Evolutionary conservation across 2,888 invertebrate species (phyloP), one percentile per base, ranked within the genome.

Genomic region (Bombylius major): DNA sequence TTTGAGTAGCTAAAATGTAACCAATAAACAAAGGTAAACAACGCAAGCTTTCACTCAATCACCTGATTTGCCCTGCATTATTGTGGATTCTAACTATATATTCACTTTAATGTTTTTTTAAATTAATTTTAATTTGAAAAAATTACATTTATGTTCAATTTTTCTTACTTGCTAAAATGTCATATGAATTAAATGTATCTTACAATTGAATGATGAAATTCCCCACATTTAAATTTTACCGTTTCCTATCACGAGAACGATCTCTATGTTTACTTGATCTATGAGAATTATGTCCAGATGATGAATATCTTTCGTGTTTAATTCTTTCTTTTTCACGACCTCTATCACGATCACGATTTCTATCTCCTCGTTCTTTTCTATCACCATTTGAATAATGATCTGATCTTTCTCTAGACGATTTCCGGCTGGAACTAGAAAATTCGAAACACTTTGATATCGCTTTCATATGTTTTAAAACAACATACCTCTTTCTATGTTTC

Each of bases 401-500:
- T 3, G 66, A 64, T 42, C 70, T 68, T 9, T 73, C 72, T 11
- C 70, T 61, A 0, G 67, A 66, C 7, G 63, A 60, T 63, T 67
- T 67, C 51, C 66, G 59, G 9, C 47, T 49, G 39, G 50, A 45
- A 36, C 33, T 13, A 36, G 7, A 14, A 51, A 23, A 42, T 23
- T 14, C 13, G 14, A n/a, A 34, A 42, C 34, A 14, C 12, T 33
- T 32, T 52, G 13, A 12, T 44, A 11, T 23, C 23, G 23, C 23
- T 50, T 12, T 47, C 12, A 52, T 52, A 42, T 42, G 39, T 4
- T 11, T 11, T 5, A 11, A 51, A 44, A 13, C 44, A 45, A 45
- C 32, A 56, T 63, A 72, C 71, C 73, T 65, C 59, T 72, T 74
- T n/a, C 71, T 66, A 55, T 71, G 71, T 56, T 75, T 73, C 55